Evolutionary conservation across 2,797 vertebrate genomes (phyloP).

Genomic region (Schizothorax lantsangensis): DNA sequence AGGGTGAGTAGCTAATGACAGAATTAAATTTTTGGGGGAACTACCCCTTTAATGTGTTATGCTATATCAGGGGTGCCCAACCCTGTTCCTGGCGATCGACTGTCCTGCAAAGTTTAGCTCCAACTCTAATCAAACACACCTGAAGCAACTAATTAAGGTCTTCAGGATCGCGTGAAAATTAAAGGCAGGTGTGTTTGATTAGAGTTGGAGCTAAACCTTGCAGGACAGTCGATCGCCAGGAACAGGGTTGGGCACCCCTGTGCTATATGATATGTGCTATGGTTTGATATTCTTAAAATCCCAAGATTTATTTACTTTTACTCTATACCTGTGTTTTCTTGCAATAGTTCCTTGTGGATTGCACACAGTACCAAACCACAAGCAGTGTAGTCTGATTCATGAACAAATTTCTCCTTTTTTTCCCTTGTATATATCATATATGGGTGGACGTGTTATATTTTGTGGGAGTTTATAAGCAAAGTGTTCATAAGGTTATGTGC

Average conservation of each 20-base stretch:
- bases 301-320: neutral
- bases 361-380: neutral
- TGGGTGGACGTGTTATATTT: neutral
- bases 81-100: no score
- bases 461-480: neutral
- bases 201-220: no score
- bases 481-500: neutral
- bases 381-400: neutral
- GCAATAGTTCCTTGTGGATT: neutral
- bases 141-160: no score
- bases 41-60: neutral
- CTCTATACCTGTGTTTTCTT: neutral
- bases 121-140: no score
- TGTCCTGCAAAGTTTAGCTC: no score
- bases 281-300: neutral
- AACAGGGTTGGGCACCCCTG: no score
- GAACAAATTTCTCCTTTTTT: neutral
- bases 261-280: neutral
- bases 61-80: no score
- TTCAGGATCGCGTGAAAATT: no score
- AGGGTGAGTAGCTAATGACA: neutral
- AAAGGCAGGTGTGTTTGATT: no score
- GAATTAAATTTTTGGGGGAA: neutral
- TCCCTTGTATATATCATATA: neutral
- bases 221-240: no score